Evolutionary conservation across 2,797 vertebrate genomes (phyloP), one percentile per base, ranked within the genome.

Genomic region (Falco novaeseelandiae): DNA sequence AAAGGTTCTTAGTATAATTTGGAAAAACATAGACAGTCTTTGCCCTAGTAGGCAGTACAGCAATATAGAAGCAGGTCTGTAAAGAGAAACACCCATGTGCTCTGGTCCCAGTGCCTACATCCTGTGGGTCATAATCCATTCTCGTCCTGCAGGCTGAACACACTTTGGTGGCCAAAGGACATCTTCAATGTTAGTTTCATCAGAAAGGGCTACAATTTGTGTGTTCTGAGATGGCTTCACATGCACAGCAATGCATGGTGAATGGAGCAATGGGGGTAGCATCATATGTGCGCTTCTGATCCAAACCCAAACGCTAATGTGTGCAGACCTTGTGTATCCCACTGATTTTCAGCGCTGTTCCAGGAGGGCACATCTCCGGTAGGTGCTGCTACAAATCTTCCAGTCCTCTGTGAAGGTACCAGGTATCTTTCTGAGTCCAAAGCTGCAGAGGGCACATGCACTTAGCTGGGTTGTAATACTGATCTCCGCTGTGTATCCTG

Each of bases 231-330:
- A 12, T 44, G 30, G 27, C 29, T 81, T 73, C 52, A 62, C 26
- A 7, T 25, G 38, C 25, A 9, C 25, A 40, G 10, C 0, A 0
- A 10, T 19, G 32, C 8, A 1, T 21, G 17, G 55, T 49, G 61
- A 65, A 66, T 7, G 42, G n/a, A 59, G 3, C 48, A 36, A 12
- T 12, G 12, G 3, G 15, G 1, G 0, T 2, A 76, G 30, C 18
- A 44, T 67, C 44, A 10, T 17, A n/a, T 5, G 6, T 51, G 32
- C 21, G 14, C 36, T 70, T 83, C 55, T 49, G n/a, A 71, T 34
- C 59, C 44, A 77, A 25, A 55, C 11, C 70, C 27, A 62, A 58
- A 52, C 40, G 38, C 21, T 57, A 17, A 38, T 61, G 8, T 7
- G 12, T 34, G 13, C 25, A 51, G 48, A 38, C 1, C 2, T 23